phyloP scores from a whole-genome alignment of 2,888 invertebrate genomes.

The Pemphredon lugubris region DNA sequence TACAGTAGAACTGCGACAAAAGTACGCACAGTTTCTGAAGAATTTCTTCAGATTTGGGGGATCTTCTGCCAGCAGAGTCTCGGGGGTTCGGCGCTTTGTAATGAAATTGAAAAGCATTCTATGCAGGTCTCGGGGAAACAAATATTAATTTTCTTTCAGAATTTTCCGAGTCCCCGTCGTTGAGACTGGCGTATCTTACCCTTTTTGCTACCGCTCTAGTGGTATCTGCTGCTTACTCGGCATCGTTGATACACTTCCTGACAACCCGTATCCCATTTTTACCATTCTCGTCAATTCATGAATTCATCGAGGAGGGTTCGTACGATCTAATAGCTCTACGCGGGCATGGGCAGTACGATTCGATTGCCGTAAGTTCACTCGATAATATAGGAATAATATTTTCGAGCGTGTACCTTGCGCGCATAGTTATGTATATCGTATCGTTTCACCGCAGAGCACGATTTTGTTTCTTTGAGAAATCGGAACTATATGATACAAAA shows the following conservation, averaged over 20 bases:
- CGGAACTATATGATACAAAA: no score
- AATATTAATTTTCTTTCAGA: constrained; percentile 19
- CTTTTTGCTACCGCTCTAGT: constrained; percentile 63
- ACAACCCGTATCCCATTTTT: constrained; percentile 46
- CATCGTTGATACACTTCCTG: constrained; percentile 64
- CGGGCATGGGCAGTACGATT: constrained; percentile 61
- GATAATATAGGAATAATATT: constrained; percentile 2
- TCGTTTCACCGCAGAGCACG: no score
- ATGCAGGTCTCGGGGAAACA: neutral
- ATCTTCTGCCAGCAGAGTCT: constrained; percentile 73
- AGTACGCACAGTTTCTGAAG: constrained; percentile 38
- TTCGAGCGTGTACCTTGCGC: no score
- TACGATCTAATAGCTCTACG: constrained; percentile 62
- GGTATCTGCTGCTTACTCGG: constrained; percentile 69
- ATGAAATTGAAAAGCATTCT: neutral
- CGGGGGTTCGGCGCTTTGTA: constrained; percentile 46
- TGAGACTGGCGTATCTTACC: constrained; percentile 45
- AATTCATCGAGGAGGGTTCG: constrained; percentile 67
- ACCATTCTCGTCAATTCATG: constrained; percentile 68
- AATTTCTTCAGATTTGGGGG: constrained; percentile 65
- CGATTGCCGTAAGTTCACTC: constrained; percentile 57
- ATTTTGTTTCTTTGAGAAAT: no score
- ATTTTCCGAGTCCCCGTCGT: constrained; percentile 20
- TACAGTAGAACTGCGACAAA: neutral
- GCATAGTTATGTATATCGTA: no score